Evolutionary conservation across 2,113 vertebrate genomes (phyloP).

Genomic region (Indicator maculatus): DNA sequence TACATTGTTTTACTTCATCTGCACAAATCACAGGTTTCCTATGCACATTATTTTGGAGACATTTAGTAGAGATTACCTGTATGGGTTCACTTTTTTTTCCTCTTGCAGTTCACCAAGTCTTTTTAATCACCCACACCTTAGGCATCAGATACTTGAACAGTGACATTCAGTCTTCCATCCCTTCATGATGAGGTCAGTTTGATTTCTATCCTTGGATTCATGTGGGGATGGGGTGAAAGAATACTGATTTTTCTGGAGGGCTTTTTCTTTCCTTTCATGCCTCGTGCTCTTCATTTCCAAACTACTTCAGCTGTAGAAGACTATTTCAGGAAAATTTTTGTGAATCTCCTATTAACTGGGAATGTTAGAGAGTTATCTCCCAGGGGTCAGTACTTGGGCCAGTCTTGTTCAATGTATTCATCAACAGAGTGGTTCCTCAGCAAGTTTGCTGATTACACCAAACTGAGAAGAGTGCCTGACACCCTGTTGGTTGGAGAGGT

Average conservation of each 20-base stretch:
- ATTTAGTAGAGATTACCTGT: neutral
- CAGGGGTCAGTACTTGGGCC: too few species aligned
- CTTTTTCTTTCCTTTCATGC: too few species aligned
- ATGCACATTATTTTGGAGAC: neutral
- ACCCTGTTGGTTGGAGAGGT: too few species aligned
- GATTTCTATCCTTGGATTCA: neutral
- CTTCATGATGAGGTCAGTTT: fast-evolving
- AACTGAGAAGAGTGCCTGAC: too few species aligned
- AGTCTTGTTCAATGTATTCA: too few species aligned
- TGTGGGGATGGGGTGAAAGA: neutral
- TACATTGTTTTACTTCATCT: neutral
- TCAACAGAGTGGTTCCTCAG: too few species aligned
- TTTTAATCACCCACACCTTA: neutral
- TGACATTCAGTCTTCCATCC: neutral
- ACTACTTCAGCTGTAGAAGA: too few species aligned
- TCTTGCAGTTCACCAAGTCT: neutral
- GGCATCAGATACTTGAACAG: neutral
- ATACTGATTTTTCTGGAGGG: neutral
- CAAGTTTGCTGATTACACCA: too few species aligned
- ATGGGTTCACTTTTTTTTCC: neutral
- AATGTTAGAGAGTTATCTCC: too few species aligned
- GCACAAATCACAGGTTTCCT: neutral
- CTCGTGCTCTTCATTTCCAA: too few species aligned
- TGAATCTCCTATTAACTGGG: too few species aligned
- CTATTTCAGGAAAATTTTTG: too few species aligned